A percentile compares a stretch with the other conserved stretches of the same genome.
Evolutionary conservation across 2,888 invertebrate genomes (phyloP).

Genomic region (Keiferia lycopersicella): DNA sequence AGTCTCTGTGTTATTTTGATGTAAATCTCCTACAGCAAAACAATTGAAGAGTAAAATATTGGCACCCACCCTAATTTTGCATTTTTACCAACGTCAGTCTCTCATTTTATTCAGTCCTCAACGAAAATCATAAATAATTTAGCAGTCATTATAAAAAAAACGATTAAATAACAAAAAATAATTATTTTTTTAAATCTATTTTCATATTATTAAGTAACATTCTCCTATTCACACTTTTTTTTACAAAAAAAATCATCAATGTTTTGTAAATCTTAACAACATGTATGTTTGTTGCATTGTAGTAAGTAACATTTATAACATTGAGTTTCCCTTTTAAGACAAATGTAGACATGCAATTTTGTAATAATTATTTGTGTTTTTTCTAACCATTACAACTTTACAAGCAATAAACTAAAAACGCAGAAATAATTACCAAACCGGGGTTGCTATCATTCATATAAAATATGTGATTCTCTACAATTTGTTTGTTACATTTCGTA

Average conservation of each 20-base stretch:
- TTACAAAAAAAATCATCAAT: not conserved
- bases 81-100: constrained; percentile 24
- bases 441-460: not conserved
- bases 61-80: constrained; percentile 37
- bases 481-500: not conserved
- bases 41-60: constrained; percentile 34
- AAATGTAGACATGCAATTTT: not conserved
- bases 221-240: not conserved
- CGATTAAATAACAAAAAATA: constrained; percentile 7
- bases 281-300: not conserved
- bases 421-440: not conserved
- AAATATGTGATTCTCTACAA: not conserved
- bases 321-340: not conserved
- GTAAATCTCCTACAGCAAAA: not conserved
- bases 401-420: not conserved
- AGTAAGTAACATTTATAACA: constrained; percentile 9
- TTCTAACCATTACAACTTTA: not conserved
- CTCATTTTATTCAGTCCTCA: constrained; percentile 27
- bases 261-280: not conserved
- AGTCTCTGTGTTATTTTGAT: not conserved
- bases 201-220: constrained; percentile 7
- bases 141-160: constrained; percentile 21
- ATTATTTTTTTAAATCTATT: constrained; percentile 4
- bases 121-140: constrained; percentile 21
- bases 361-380: not conserved